Percentiles rank a stretch among this genome's conserved stretches.
These are phyloP conservation scores for Danio rerio DNA, from an alignment of 2,113 vertebrate genomes.

Conservation along the genomic window DNA sequence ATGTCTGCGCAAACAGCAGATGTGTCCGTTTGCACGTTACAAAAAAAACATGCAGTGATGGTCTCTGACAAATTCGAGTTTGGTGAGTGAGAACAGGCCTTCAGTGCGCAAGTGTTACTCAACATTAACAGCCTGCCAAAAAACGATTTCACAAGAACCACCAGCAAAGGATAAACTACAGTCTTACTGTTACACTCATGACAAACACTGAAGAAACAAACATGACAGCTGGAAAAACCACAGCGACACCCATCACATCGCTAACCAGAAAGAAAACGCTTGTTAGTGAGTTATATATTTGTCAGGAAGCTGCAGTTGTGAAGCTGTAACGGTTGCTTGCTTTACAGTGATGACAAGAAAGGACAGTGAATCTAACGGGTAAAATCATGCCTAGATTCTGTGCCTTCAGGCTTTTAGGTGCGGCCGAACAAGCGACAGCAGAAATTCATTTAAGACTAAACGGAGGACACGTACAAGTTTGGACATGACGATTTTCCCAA, in stretches of 20 bases:
- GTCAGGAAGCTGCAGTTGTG: neutral
- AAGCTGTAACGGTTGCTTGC: neutral
- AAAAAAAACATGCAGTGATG: conserved; percentile 8
- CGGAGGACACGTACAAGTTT: conserved; percentile 1
- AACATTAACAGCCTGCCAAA: conserved; percentile 26
- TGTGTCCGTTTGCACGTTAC: neutral
- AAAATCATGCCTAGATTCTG: neutral
- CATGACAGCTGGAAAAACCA: neutral
- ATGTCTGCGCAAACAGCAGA: conserved; percentile 3
- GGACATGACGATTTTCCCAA: neutral
- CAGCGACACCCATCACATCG: neutral
- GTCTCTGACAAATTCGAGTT: neutral
- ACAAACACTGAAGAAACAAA: neutral
- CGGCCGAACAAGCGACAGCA: neutral
- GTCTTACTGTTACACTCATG: neutral
- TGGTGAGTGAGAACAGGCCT: neutral
- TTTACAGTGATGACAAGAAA: neutral
- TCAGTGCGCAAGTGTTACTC: conserved; percentile 1
- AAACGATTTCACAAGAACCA: conserved; percentile 28
- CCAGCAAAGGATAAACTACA: conserved; percentile 22
- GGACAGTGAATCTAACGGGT: neutral
- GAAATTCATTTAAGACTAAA: conserved; percentile 31
- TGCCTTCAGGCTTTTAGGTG: conserved; percentile 22
- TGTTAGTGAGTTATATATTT: neutral
- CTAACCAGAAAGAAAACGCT: neutral